Base-by-base conservation (phyloP, 2,888 invertebrate species). In the Acrocyrtus sp. region DNA sequence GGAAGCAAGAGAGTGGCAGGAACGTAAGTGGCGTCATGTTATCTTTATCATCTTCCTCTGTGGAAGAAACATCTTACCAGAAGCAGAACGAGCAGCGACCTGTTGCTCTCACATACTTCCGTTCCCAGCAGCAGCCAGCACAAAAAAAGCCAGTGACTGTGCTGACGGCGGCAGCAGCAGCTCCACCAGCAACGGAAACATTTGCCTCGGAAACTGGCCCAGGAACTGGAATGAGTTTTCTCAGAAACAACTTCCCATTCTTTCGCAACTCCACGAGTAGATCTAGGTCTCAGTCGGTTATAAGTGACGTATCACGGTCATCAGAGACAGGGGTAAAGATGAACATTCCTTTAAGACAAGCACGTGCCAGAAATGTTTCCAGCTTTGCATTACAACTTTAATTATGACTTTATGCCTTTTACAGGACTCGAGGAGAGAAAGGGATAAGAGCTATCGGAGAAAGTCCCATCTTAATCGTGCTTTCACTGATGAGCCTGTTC, bases 381-480 rank as follows among this genome's bases (percentile, higher is more conserved):
- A n/a, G 6, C n/a, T 22, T 50, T 50, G 17, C 21, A 50, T 24
- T 27, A 10, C 54, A 54, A 24, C 27, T 54, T 41, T 53, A 21
- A 29, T 21, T 56, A 47, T 54, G n/a, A n/a, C n/a, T 45, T 27
- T 17, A 41, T 58, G 26, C 17, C 48, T 45, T 39, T 12, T 12
- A 57, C 24, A 72, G 78, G 73, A 74, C 19, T 48, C 54, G 17
- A 76, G 75, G 17, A 75, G 70, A 26, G 77, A 76, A 43, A 78
- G 74, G 54, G 80, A 80, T 43, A 80, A 80, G 45, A 78, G 78
- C 47, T 78, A 76, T 39, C 63, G 76, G 29, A 76, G 80, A 58
- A 80, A 80, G 65, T 78, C 78, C 8, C 76, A 78, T 51, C 63
- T 80, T 0, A 80, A 80, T 29, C 62, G 78, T 34, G 77, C 76